Evolutionary conservation across 92 coral and sea anemone genomes (phyloP).

Genomic region (Blastomussa wellsi): DNA sequence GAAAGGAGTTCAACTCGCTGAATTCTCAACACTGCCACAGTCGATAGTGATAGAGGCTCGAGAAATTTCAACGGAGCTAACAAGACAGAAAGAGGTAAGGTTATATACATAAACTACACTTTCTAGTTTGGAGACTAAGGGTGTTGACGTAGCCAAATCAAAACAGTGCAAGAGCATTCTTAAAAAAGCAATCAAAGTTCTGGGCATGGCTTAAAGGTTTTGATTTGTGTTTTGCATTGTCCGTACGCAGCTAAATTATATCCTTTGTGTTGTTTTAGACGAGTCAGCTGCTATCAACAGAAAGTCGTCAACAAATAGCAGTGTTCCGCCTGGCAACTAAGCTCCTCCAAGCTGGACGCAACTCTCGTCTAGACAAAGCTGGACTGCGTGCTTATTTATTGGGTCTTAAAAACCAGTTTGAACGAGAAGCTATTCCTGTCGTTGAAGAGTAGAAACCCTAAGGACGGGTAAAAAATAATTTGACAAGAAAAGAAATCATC

Average conservation of each 20-base stretch:
- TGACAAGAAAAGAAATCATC: neutral
- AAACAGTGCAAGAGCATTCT: neutral
- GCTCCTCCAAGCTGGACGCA: conserved; percentile 90
- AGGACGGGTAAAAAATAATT: neutral
- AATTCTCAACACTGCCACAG: conserved; percentile 86
- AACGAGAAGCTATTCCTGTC: conserved; percentile 60
- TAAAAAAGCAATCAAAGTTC: too few species aligned
- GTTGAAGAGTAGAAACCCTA: conserved; percentile 55
- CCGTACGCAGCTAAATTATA: neutral
- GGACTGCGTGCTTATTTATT: conserved; percentile 77
- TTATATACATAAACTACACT: neutral
- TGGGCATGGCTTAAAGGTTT: neutral
- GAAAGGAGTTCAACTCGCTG: conserved; percentile 89
- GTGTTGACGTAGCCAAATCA: neutral
- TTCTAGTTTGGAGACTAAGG: neutral
- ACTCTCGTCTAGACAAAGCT: conserved; percentile 87
- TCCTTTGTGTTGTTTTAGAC: conserved; percentile 17
- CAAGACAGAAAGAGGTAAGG: conserved; percentile 42
- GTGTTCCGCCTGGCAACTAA: conserved; percentile 87
- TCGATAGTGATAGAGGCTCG: conserved; percentile 76
- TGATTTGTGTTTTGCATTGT: neutral
- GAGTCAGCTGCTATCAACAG: conserved; percentile 70
- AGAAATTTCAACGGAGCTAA: conserved; percentile 69
- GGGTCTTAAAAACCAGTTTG: conserved; percentile 83
- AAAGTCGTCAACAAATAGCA: conserved; percentile 82